Evolutionary conservation across 2,113 vertebrate species (phyloP).

Genomic region (Rhagologus leucostigma): DNA sequence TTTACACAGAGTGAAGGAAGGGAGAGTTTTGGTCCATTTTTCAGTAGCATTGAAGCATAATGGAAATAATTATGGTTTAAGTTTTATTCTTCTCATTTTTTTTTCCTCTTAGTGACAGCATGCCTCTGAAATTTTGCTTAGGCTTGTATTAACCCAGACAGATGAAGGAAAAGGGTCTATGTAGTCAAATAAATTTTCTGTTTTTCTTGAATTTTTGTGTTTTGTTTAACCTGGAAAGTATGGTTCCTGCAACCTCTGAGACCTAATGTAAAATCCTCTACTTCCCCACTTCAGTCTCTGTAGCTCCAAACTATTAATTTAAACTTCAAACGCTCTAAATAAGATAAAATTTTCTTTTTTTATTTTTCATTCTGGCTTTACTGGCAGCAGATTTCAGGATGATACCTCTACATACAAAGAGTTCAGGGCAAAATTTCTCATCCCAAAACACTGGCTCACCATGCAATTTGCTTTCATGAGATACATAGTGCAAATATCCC

Average conservation of each 20-base stretch:
- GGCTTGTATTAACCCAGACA: background rate
- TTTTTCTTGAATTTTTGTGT: background rate
- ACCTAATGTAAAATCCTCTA: background rate
- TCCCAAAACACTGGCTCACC: background rate
- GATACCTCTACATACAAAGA: background rate
- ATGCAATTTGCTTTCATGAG: background rate
- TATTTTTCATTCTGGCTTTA: background rate
- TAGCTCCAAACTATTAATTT: background rate
- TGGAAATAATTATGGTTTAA: background rate
- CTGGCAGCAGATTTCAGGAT: background rate
- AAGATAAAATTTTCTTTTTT: background rate
- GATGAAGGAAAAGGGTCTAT: background rate
- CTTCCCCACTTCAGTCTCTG: background rate
- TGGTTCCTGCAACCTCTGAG: background rate
- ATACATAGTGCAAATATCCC: background rate
- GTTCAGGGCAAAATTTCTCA: background rate
- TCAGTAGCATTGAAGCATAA: background rate
- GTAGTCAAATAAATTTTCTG: background rate
- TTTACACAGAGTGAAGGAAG: background rate
- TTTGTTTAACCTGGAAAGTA: background rate
- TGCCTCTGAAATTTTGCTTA: background rate
- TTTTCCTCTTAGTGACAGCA: background rate
- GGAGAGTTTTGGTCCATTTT: background rate
- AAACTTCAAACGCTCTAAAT: background rate
- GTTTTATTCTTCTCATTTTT: background rate